Percentiles rank a stretch among this genome's conserved stretches.
Evolutionary conservation across 2,113 vertebrate species (phyloP).

Genomic region (Boleophthalmus pectinirostris): DNA sequence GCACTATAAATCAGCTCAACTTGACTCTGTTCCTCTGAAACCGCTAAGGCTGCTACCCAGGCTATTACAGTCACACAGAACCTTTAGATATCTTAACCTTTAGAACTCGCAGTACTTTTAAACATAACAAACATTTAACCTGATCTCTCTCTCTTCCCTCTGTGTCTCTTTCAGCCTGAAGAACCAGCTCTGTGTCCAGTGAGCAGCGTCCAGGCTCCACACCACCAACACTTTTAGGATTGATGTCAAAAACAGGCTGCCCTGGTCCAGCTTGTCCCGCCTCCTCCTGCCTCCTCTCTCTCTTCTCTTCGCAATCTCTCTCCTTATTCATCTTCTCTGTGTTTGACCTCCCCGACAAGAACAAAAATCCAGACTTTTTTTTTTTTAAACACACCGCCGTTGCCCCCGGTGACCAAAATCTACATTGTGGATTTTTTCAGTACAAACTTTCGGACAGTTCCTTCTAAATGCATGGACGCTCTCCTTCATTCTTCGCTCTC

Average conservation of each 20-base stretch:
- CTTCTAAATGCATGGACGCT: slow-evolving; percentile 45
- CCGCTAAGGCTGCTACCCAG: too few relatives aligned
- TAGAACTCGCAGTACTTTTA: not conserved
- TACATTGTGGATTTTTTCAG: slow-evolving; percentile 17
- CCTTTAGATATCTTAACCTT: too few relatives aligned
- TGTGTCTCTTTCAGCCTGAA: slow-evolving; percentile 72
- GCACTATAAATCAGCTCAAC: too few relatives aligned
- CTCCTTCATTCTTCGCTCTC: slow-evolving; percentile 26
- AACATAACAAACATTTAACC: not conserved
- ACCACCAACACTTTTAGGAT: slow-evolving; percentile 67
- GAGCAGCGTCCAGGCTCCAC: slow-evolving; percentile 48
- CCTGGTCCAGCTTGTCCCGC: slow-evolving; percentile 68
- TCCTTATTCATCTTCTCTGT: slow-evolving; percentile 24
- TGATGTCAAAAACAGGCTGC: slow-evolving; percentile 83
- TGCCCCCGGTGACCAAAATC: slow-evolving; percentile 35
- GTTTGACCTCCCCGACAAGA: slow-evolving; percentile 14
- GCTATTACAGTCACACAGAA: too few relatives aligned
- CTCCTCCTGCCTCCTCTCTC: slow-evolving; percentile 63
- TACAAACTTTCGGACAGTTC: slow-evolving; percentile 26
- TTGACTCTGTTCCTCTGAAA: too few relatives aligned
- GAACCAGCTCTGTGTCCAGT: slow-evolving; percentile 81
- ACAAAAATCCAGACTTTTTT: slow-evolving; percentile 18
- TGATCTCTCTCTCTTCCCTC: slow-evolving; percentile 22
- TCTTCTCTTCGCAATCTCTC: slow-evolving; percentile 20
- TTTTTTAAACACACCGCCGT: slow-evolving; percentile 1